Base-by-base conservation (phyloP, 2,888 invertebrate species). In the Ptychoptera albimana region DNA sequence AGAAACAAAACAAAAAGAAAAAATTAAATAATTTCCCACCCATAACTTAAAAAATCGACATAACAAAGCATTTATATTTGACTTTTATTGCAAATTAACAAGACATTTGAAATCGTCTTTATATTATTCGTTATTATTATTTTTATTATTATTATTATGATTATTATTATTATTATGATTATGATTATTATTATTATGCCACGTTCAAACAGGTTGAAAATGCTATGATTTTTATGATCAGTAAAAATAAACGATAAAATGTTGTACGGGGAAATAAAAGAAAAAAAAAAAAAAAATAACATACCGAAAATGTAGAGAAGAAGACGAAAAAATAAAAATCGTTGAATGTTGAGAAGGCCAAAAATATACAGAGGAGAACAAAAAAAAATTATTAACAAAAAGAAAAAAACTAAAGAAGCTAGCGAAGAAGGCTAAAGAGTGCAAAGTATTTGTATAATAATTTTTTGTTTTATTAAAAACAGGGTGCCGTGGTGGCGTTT, bases 91-190 rank as follows among this genome's bases (percentile, higher is more conserved):
- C 49, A 48, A 50, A 50, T 50, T 50, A 50, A 50, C 50, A 49
- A 50, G 50, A 48, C 48, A 49, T 50, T 50, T 48, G 48, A 50
- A 50, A 48, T 50, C 49, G 49, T 49, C 49, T 49, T 50, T 50
- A 49, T 49, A 49, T 48, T 47, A 23, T 23, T 23, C 23, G 23
- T 23, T 23, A 49, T 50, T 48, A 48, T 50, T 50, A 50, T 48
- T 48, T 47, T 48, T 50, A 50, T 50, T 50, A 49, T 50, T 46
- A 43, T 49, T 45, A 49, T 49, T 46, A 44, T 41, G 44, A 45
- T 48, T 44, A 36, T 36, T 39, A 43, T 43, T 32, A 43, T 39
- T 44, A 36, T 44, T 44, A 38, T 43, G 38, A 38, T 43, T 38
- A 43, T 43, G 16, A 39, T 39, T 42, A 37, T 42, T 42, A 37